Conservation (phyloP, 2,113 vertebrate species). For the Eudyptes chrysolophus region DNA sequence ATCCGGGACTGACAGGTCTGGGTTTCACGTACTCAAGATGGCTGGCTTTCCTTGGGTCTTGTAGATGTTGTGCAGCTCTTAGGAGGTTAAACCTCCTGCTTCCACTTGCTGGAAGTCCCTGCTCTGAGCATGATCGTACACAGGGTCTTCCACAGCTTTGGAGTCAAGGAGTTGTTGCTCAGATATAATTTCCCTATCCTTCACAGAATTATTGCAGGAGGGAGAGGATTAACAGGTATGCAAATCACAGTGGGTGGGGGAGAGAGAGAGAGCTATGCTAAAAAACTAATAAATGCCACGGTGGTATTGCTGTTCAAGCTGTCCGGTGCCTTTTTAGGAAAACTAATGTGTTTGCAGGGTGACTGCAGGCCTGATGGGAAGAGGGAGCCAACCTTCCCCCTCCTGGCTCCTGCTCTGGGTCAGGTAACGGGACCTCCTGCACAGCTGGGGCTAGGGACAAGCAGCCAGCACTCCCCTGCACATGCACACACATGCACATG, state of each 20-base stretch:
- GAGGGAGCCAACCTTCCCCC: neutral
- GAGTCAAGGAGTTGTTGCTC: neutral
- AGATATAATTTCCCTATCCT: constrained; percentile 1
- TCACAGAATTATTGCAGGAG: constrained; percentile 47
- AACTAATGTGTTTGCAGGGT: neutral
- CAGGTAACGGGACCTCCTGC: neutral
- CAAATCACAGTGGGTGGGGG: neutral
- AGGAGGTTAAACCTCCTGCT: neutral
- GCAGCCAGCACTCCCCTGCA: neutral
- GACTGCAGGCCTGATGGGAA: neutral
- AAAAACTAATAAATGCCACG: constrained; percentile 46
- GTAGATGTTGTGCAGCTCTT: neutral
- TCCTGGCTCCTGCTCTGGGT: neutral
- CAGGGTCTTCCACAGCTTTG: neutral
- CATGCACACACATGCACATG: no score
- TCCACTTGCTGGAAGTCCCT: neutral
- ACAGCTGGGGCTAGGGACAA: neutral
- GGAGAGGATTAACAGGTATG: constrained; percentile 52
- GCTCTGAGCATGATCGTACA: neutral
- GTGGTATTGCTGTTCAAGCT: neutral
- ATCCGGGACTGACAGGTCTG: neutral
- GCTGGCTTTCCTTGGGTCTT: neutral
- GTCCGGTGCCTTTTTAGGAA: neutral
- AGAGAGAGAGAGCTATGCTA: neutral
- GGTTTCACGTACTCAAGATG: neutral